Evolutionary conservation across 2,797 vertebrate species (phyloP), one percentile per base, ranked within the genome.

Genomic region (Neolamprologus multifasciatus): DNA sequence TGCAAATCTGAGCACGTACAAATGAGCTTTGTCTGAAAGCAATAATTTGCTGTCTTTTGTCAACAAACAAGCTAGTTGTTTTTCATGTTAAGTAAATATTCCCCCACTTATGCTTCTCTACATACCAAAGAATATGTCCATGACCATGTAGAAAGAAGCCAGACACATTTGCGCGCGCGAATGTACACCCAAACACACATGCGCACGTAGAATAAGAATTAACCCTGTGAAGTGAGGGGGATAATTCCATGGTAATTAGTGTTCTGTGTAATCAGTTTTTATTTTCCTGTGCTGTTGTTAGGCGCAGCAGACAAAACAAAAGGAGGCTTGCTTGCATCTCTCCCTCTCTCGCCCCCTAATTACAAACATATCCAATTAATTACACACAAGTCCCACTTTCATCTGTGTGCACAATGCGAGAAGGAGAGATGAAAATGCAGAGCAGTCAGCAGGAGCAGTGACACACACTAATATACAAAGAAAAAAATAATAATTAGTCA

Each of bases 281-380:
- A 93, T 93, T 95, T 95, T 93, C 59, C 84, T 84, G 84, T 82
- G 91, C 91, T 81, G 89, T 89, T 91, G 93, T 94, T 93, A 81
- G 88, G 89, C 84, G 23, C 92, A 91, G 84, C 91, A 91, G 92
- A 92, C 93, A 85, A 94, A 94, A 95, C 93, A 95, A 95, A 94
- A 92, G 85, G 87, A 93, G 86, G 83, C 88, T 90, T 55, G 90
- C 89, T 19, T 83, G 89, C 90, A 86, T 93, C 88, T 93, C 91
- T 94, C 85, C 81, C 88, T 94, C 87, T 87, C 93, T 89, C 86
- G 85, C 87, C 89, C 84, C 89, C 91, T 95, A 94, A 96, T 95
- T 96, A 95, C 95, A 95, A 96, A 96, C 95, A 95, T 94, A 95
- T 95, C 92, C 93, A 96, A 95, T 95, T 96, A 96, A 95, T 96